A percentile compares a stretch with the other conserved stretches of the same genome.
phyloP scores from a whole-genome alignment of 2,888 invertebrate species.

The Tenthredo scrophulariae region DNA sequence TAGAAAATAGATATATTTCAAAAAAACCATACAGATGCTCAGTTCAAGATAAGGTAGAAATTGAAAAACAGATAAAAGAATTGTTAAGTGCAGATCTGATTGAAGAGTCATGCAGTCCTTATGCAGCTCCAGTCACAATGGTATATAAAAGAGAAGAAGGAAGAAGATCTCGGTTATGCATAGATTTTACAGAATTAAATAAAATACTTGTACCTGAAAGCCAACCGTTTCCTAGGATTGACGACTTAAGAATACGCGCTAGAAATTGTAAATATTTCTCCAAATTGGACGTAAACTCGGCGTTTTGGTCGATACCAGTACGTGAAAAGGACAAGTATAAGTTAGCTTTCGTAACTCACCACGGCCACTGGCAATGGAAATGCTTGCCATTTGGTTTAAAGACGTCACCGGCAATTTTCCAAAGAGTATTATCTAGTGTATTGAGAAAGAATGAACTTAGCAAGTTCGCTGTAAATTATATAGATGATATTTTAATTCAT shows the following conservation, averaged over 20 bases:
- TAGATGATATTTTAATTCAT: slow-evolving; percentile 54
- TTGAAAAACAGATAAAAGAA: slow-evolving; percentile 60
- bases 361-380: slow-evolving; percentile 61
- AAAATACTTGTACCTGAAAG: slow-evolving; percentile 59
- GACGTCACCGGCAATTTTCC: slow-evolving; percentile 61
- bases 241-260: slow-evolving; percentile 56
- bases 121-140: slow-evolving; percentile 64
- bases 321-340: slow-evolving; percentile 60
- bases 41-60: slow-evolving; percentile 60
- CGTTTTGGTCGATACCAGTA: slow-evolving; percentile 40
- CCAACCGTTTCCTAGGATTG: slow-evolving; percentile 59
- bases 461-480: slow-evolving; percentile 26
- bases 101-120: slow-evolving; percentile 62
- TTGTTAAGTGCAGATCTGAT: slow-evolving; percentile 61
- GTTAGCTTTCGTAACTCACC: slow-evolving; percentile 61
- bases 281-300: slow-evolving; percentile 47
- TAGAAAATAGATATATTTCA: slow-evolving; percentile 54
- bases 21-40: slow-evolving; percentile 58
- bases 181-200: slow-evolving; percentile 66
- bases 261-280: slow-evolving; percentile 57
- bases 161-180: slow-evolving; percentile 67
- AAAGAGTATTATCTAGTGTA: slow-evolving; percentile 30
- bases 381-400: slow-evolving; percentile 62
- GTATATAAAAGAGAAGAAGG: slow-evolving; percentile 65
- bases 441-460: slow-evolving; percentile 4